phyloP scores from a whole-genome alignment of 2,888 invertebrate genomes.

The Eupithecia centaureata region DNA sequence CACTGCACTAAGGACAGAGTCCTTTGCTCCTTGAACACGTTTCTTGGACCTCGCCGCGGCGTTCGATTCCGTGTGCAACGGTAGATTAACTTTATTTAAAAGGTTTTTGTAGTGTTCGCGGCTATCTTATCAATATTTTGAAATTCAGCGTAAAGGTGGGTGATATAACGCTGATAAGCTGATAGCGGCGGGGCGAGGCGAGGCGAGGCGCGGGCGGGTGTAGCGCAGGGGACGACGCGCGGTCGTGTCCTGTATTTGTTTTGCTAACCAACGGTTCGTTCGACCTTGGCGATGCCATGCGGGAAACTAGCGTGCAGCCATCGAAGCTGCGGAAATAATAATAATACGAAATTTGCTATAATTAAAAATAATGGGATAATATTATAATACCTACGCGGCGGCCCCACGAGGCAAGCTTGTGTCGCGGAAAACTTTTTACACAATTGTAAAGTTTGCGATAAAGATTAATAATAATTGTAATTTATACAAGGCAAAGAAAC shows the following conservation, averaged over 20 bases:
- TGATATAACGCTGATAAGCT: slow-evolving; percentile 61
- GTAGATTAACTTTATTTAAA: slow-evolving; percentile 56
- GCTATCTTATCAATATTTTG: slow-evolving; percentile 73
- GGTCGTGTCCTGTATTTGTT: slow-evolving; percentile 25
- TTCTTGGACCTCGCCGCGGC: slow-evolving; percentile 47
- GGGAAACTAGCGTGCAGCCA: background rate
- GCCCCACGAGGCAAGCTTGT: too few relatives aligned
- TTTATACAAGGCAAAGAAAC: too few relatives aligned
- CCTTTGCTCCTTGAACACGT: slow-evolving; percentile 36
- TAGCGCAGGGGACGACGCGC: slow-evolving; percentile 49
- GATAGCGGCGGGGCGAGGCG: slow-evolving; percentile 49
- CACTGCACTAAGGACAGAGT: slow-evolving; percentile 42
- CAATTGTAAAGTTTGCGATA: too few relatives aligned
- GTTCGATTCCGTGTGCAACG: slow-evolving; percentile 52
- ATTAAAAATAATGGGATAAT: too few relatives aligned
- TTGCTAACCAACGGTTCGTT: slow-evolving; percentile 18
- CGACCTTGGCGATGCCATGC: slow-evolving; percentile 10
- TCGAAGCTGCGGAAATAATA: too few relatives aligned
- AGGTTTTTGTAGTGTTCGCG: slow-evolving; percentile 51
- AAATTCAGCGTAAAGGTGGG: slow-evolving; percentile 75
- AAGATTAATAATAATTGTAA: too few relatives aligned
- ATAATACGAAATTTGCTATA: too few relatives aligned
- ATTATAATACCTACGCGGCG: too few relatives aligned
- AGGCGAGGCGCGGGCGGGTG: slow-evolving; percentile 45
- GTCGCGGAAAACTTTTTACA: too few relatives aligned